Evolutionary conservation across 2,888 invertebrate species (phyloP), one percentile per base, ranked within the genome.

Genomic region (Polyommatus icarus): DNA sequence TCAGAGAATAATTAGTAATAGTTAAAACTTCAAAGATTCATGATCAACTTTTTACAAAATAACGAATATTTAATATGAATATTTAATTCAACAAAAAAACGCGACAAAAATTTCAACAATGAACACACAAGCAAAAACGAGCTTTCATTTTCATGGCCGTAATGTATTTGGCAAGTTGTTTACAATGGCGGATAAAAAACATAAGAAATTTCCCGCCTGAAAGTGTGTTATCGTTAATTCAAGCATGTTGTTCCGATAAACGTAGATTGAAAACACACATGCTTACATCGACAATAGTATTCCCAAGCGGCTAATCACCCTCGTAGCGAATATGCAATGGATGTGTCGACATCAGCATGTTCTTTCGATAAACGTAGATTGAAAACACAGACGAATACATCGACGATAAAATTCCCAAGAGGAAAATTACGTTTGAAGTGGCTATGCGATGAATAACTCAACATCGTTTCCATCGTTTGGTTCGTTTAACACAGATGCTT

Each of bases 191-290:
- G 54, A 40, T 54, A 50, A 75, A 75, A 75, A 75, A 75, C 15
- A 75, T 54, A 20, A 40, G 24, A 50, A 76, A 79, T 77, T 76
- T 80, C 78, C 78, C 79, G 78, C 72, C 81, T 82, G 80, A 79
- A 81, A 80, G 54, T 79, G 78, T 81, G 81, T 82, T 82, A 82
- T 82, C 82, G 79, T 46, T 78, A 80, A 80, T 79, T 80, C 78
- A 81, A 77, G 73, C 6, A 29, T 29, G 12, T 29, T 32, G 67
- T 32, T 67, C 18, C 67, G 12, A 29, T 18, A 61, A 24, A 29
- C 8, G 1, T 32, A 6, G 4, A 8, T 6, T 59, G 59, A 61
- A 61, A 67, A 67, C 67, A 15, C 5, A 24, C 15, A 20, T 1
- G 15, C 15, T 6, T 29, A 46, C 75, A 75, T 75, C 29, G 75